Conservation (phyloP, 2,888 invertebrate genomes). For the Heliconius aoede region DNA sequence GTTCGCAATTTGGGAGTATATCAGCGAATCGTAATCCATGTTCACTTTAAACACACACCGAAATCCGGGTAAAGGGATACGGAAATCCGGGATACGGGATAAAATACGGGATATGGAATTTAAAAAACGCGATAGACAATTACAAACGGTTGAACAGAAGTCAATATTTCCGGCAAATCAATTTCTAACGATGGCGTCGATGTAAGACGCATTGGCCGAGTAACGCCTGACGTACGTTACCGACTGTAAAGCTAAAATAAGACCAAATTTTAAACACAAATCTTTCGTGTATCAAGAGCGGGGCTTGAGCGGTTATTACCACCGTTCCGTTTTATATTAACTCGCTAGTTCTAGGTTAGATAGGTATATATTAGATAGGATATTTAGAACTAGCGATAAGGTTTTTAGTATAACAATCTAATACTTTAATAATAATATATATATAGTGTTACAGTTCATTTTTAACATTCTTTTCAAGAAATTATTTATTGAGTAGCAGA, state of each 20-base stretch:
- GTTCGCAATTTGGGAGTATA: conserved; percentile 85
- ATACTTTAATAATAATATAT: too few species aligned
- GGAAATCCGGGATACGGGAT: conserved; percentile 35
- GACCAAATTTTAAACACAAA: conserved; percentile 84
- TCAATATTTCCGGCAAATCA: conserved; percentile 46
- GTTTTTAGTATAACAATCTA: too few species aligned
- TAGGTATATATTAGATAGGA: too few species aligned
- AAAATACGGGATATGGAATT: conserved; percentile 15
- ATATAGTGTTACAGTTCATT: too few species aligned
- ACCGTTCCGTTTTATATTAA: conserved; percentile 21
- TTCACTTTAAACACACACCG: conserved; percentile 52
- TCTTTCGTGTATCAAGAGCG: conserved; percentile 72
- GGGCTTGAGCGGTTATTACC: conserved; percentile 70
- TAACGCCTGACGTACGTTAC: conserved; percentile 78
- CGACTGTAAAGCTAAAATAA: conserved; percentile 84
- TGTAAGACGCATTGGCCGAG: conserved; percentile 81
- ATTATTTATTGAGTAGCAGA: too few species aligned
- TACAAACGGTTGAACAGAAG: not conserved
- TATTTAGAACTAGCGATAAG: too few species aligned
- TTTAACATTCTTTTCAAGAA: too few species aligned
- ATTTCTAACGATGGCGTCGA: conserved; percentile 67
- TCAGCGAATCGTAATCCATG: conserved; percentile 87
- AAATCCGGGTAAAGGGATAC: conserved; percentile 39
- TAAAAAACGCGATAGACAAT: conserved; percentile 12
- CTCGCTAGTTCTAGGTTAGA: not conserved